A percentile compares a stretch with the other conserved stretches of the same genome.
Evolutionary conservation across 1,140 invertebrate species (phyloP).

Genomic region (Drosophila paulistorum): DNA sequence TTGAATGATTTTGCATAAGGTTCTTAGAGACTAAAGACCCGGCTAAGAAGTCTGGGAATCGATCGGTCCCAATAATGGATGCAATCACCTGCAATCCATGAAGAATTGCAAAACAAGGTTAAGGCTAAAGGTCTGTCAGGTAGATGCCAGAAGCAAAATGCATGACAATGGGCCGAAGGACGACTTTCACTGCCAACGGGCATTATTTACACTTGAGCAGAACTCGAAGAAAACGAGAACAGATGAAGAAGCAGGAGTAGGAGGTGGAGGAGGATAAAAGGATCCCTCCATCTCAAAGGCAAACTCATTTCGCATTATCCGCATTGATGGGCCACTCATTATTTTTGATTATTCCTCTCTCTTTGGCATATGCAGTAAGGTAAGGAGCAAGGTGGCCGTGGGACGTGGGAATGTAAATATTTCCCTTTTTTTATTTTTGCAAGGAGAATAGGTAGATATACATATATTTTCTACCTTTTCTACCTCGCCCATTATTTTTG

Average conservation of each 20-base stretch:
- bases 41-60: conserved; percentile 61
- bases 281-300: conserved; percentile 21
- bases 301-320: conserved; percentile 79
- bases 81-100: conserved; percentile 53
- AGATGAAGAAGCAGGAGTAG: not conserved
- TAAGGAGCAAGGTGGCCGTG: conserved; percentile 56
- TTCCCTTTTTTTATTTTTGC: conserved; percentile 46
- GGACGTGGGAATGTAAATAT: conserved; percentile 80
- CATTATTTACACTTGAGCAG: conserved; percentile 61
- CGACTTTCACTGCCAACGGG: conserved; percentile 59
- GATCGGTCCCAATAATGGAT: conserved; percentile 11
- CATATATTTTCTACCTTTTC: conserved; percentile 21
- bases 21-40: conserved; percentile 41
- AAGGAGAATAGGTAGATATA: conserved; percentile 22
- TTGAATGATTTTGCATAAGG: conserved; percentile 78
- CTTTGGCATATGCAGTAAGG: conserved; percentile 50
- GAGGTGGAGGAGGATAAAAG: conserved; percentile 31
- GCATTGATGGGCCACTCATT: conserved; percentile 70
- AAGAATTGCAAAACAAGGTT: conserved; percentile 38
- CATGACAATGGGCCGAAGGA: conserved; percentile 25
- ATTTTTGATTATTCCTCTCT: conserved; percentile 68
- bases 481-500: not conserved
- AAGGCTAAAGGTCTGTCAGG: conserved; percentile 16
- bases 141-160: not conserved
- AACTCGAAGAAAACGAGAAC: not conserved